Percentiles rank a stretch among this genome's conserved stretches.
These are phyloP conservation scores for Sebastes taczanowskii DNA, from an alignment of 2,797 vertebrate species.

Conservation along the genomic window DNA sequence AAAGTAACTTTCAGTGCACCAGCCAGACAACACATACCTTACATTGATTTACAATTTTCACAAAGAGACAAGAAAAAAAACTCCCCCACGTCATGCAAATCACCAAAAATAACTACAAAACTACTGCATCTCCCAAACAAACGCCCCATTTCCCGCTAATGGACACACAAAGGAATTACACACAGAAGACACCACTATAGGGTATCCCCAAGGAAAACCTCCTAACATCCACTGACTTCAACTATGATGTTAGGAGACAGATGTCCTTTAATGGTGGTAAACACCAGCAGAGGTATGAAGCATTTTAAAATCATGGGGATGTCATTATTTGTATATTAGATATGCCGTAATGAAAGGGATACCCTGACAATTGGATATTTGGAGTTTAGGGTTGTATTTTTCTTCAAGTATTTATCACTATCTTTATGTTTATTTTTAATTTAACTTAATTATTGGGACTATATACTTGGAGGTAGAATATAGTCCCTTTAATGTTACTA, in stretches of 20 bases:
- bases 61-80: no score
- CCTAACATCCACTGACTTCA: no score
- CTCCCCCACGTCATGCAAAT: no score
- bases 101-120: no score
- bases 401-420: neutral
- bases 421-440: neutral
- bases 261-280: neutral
- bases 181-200: no score
- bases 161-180: no score
- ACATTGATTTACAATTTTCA: no score
- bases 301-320: neutral
- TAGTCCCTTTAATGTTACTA: neutral
- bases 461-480: neutral
- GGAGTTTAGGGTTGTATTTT: neutral
- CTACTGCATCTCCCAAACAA: no score
- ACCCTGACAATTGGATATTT: neutral
- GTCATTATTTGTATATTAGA: neutral
- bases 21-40: no score
- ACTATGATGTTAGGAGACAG: neutral
- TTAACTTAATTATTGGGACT: neutral
- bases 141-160: no score
- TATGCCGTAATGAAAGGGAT: neutral
- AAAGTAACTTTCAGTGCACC: no score
- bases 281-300: neutral
- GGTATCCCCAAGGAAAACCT: no score